Conservation (phyloP, 1,140 invertebrate species). For the Oryzaephilus surinamensis region DNA sequence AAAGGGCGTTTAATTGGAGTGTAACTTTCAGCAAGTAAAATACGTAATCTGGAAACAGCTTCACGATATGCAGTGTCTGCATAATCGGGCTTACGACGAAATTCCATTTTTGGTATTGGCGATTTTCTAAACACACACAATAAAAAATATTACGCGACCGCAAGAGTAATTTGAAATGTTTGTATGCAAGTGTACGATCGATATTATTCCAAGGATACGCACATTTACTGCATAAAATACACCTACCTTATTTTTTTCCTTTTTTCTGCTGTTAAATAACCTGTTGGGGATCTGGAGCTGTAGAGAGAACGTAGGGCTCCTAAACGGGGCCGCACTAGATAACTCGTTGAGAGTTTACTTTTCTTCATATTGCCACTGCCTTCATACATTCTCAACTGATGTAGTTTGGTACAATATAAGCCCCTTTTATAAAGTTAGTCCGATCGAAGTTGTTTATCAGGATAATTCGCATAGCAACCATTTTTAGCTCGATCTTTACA, state of each 20-base stretch:
- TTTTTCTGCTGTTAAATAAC: conserved; percentile 24
- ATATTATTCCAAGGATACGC: conserved; percentile 2
- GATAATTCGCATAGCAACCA: too few relatives aligned
- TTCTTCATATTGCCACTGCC: too few relatives aligned
- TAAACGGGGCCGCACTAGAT: conserved; percentile 25
- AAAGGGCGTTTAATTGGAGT: conserved; percentile 40
- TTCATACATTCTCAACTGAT: too few relatives aligned
- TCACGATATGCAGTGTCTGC: conserved; percentile 71
- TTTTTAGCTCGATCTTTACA: too few relatives aligned
- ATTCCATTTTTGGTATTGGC: conserved; percentile 30
- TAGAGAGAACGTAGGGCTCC: too few relatives aligned
- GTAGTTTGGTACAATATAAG: too few relatives aligned
- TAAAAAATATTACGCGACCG: background rate
- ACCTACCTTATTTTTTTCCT: conserved; percentile 30
- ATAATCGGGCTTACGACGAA: conserved; percentile 57
- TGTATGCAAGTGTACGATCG: background rate
- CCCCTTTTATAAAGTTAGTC: too few relatives aligned
- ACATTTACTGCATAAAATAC: conserved; percentile 1
- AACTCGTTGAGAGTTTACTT: conserved; percentile 20
- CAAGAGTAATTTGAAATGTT: background rate
- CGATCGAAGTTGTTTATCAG: too few relatives aligned
- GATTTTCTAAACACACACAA: conserved; percentile 21
- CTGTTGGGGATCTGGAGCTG: conserved; percentile 15
- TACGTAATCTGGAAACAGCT: conserved; percentile 64
- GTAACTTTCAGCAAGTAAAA: conserved; percentile 64